Conservation (phyloP, 2,888 invertebrate species). For the Stratiomys singularior region DNA sequence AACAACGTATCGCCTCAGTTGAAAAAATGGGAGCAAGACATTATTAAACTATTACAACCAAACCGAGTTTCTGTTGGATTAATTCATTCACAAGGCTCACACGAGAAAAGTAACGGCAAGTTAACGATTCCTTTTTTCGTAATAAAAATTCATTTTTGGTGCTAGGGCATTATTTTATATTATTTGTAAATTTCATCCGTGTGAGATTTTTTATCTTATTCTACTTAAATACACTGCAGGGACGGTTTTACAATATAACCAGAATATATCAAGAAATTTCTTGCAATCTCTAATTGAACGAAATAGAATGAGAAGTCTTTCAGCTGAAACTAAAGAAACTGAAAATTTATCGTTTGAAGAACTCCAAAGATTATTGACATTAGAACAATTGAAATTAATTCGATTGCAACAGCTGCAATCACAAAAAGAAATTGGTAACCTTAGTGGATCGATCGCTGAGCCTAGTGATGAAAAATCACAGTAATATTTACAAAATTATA, state of each 20-base stretch:
- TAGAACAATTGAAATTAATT: constrained; percentile 27
- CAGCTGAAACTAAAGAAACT: constrained; percentile 7
- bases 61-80: not conserved
- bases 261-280: not conserved
- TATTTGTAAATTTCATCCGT: no score
- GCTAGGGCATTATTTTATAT: no score
- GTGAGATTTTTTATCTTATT: no score
- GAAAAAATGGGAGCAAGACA: constrained; percentile 15
- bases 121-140: no score
- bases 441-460: not conserved
- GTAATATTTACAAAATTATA: no score
- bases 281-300: not conserved
- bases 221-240: not conserved
- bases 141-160: no score
- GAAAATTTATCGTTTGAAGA: not conserved
- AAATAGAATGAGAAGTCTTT: not conserved
- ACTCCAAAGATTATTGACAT: constrained; percentile 6
- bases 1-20: not conserved
- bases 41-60: not conserved
- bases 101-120: not conserved
- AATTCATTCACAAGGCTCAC: not conserved
- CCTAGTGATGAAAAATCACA: not conserved
- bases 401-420: constrained; percentile 14
- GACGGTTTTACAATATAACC: not conserved
- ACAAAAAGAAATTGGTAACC: not conserved